A percentile compares a stretch with the other conserved stretches of the same genome.
These are phyloP conservation scores for Montipora foliosa DNA, from an alignment of 64 coral and sea anemone genomes.

Conservation along the genomic window DNA sequence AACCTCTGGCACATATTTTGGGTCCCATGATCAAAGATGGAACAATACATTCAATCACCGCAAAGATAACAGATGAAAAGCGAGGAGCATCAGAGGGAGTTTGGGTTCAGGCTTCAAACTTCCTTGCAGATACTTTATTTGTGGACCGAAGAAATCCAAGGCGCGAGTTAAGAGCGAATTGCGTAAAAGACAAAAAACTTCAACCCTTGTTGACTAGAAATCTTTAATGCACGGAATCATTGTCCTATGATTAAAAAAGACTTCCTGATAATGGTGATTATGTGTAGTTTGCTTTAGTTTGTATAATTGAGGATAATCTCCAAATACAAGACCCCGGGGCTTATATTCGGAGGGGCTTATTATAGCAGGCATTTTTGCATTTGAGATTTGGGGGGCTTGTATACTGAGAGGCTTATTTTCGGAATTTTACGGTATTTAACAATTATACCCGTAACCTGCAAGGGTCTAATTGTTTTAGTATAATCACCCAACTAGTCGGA, in stretches of 20 bases:
- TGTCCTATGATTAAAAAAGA: neutral
- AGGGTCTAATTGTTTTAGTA: too few species aligned
- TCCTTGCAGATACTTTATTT: constrained; percentile 58
- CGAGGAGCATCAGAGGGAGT: constrained; percentile 24
- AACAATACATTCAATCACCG: neutral
- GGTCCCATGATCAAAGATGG: neutral
- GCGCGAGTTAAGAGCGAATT: too few species aligned
- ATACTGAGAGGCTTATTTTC: neutral
- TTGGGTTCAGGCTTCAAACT: constrained; percentile 31
- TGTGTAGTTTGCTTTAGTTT: neutral
- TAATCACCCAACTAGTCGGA: too few species aligned
- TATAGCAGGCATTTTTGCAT: neutral
- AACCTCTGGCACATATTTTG: neutral
- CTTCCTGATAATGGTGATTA: neutral
- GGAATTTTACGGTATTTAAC: neutral
- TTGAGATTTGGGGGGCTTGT: neutral
- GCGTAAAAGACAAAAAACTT: too few species aligned
- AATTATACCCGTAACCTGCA: too few species aligned
- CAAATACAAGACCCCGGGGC: neutral
- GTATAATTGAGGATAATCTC: neutral
- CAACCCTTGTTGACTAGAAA: too few species aligned
- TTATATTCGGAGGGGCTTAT: neutral
- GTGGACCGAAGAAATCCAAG: constrained; percentile 40
- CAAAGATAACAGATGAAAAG: constrained; percentile 35
- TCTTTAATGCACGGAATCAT: too few species aligned